These are phyloP conservation scores for Eucera pruinosa DNA, from an alignment of 2,888 invertebrate genomes.

Conservation along the genomic window DNA sequence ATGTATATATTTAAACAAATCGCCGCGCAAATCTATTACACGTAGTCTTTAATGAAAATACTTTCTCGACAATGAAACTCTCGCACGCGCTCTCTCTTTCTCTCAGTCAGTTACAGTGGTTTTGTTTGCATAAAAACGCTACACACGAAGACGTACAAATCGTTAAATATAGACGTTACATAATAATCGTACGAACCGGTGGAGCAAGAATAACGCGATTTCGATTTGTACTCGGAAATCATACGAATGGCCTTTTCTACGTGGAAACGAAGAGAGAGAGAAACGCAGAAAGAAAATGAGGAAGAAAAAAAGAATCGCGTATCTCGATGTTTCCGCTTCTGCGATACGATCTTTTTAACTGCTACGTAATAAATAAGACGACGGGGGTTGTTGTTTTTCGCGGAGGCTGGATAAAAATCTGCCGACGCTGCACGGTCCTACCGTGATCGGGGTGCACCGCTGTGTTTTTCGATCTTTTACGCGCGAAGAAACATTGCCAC, in stretches of 20 bases:
- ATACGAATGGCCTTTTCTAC: too few relatives aligned
- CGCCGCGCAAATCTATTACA: background rate
- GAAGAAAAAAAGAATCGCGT: too few relatives aligned
- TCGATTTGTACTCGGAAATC: constrained; percentile 28
- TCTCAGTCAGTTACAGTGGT: constrained; percentile 17
- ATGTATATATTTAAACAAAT: constrained; percentile 9
- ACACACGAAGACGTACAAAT: constrained; percentile 7
- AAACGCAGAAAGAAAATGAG: background rate
- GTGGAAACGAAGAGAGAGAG: too few relatives aligned
- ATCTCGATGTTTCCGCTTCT: background rate
- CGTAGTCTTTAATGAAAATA: constrained; percentile 27
- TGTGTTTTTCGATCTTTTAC: constrained; percentile 40
- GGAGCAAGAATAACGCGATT: background rate
- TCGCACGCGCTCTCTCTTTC: constrained; percentile 1
- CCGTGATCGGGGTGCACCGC: constrained; percentile 57
- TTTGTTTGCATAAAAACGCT: constrained; percentile 4
- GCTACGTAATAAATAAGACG: constrained; percentile 14
- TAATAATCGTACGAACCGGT: background rate
- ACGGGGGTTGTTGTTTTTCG: constrained; percentile 1
- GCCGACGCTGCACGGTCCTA: constrained; percentile 72
- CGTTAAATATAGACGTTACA: constrained; percentile 11
- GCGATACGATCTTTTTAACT: background rate
- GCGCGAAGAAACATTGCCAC: constrained; percentile 39
- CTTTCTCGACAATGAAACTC: constrained; percentile 9
- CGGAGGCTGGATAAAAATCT: constrained; percentile 1